These are phyloP conservation scores for Fragum fragum DNA, from an alignment of 2,888 invertebrate species.

Conservation along the genomic window DNA sequence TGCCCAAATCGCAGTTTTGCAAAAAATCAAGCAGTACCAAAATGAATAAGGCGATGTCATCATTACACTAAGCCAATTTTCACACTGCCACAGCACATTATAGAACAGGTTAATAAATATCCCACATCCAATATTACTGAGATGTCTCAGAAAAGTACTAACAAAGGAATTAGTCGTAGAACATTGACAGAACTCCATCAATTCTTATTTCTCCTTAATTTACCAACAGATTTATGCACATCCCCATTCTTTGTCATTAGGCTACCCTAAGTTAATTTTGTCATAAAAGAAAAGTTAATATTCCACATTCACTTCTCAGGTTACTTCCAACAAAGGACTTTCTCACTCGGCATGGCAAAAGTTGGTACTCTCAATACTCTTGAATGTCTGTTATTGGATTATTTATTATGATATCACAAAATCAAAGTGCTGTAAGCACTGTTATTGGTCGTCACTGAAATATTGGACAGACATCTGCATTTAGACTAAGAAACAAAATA, in stretches of 20 bases:
- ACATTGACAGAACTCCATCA: not conserved
- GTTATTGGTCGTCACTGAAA: too few relatives aligned
- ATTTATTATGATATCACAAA: too few relatives aligned
- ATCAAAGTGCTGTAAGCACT: too few relatives aligned
- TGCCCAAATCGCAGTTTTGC: too few relatives aligned
- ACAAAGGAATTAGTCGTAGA: slow-evolving; percentile 1
- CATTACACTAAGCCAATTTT: not conserved
- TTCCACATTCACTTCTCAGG: not conserved
- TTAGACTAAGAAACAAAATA: too few relatives aligned
- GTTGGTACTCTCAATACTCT: too few relatives aligned
- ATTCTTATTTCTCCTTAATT: slow-evolving; percentile 3
- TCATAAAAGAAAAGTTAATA: slow-evolving; percentile 3
- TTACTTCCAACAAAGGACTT: not conserved
- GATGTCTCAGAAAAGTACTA: not conserved
- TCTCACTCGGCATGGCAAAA: not conserved
- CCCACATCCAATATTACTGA: not conserved
- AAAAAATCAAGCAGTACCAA: too few relatives aligned
- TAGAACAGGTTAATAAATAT: not conserved
- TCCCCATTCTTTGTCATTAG: not conserved
- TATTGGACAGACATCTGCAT: too few relatives aligned
- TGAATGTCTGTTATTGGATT: too few relatives aligned
- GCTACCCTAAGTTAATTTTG: not conserved
- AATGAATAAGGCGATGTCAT: not conserved
- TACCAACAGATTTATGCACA: not conserved
- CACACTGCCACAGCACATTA: not conserved